A percentile compares a stretch with the other conserved stretches of the same genome.
Conservation (phyloP, 2,797 vertebrate species). For the Tenualosa thibaudeaui region DNA sequence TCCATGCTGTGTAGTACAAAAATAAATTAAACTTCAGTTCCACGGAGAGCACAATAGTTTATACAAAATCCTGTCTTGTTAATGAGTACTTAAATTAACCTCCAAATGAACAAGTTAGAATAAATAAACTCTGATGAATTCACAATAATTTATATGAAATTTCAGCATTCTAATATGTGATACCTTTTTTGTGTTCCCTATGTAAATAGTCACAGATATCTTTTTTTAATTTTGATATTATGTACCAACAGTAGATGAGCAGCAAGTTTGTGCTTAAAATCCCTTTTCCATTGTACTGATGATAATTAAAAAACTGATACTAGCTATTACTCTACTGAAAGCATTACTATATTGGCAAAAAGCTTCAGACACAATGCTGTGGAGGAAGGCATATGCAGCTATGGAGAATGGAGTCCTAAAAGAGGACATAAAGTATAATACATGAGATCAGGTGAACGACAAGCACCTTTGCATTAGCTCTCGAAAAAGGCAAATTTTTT, state of each 20-base stretch:
- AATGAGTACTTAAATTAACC: conserved; percentile 97
- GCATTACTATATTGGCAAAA: conserved; percentile 98
- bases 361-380: conserved; percentile 97
- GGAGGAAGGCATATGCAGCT: conserved; percentile 88
- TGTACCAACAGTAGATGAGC: conserved; percentile 94
- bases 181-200: conserved; percentile 89
- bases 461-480: conserved; percentile 93
- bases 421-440: conserved; percentile 84
- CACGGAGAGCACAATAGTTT: conserved; percentile 99
- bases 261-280: conserved; percentile 99
- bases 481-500: conserved; percentile 89
- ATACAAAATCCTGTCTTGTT: conserved; percentile 99
- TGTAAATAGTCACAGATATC: conserved; percentile 94
- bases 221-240: conserved; percentile 88
- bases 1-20: conserved; percentile 99
- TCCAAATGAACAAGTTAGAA: conserved; percentile 94
- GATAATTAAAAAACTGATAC: conserved; percentile 94
- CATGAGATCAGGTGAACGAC: conserved; percentile 86
- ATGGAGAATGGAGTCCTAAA: conserved; percentile 85
- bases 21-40: conserved; percentile 99
- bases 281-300: conserved; percentile 94
- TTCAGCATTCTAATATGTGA: conserved; percentile 97
- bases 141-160: conserved; percentile 98
- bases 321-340: conserved; percentile 98
- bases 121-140: conserved; percentile 98